Evolutionary conservation across 1,140 invertebrate genomes (phyloP), one percentile per base, ranked within the genome.

Genomic region (Drosophila novamexicana): DNA sequence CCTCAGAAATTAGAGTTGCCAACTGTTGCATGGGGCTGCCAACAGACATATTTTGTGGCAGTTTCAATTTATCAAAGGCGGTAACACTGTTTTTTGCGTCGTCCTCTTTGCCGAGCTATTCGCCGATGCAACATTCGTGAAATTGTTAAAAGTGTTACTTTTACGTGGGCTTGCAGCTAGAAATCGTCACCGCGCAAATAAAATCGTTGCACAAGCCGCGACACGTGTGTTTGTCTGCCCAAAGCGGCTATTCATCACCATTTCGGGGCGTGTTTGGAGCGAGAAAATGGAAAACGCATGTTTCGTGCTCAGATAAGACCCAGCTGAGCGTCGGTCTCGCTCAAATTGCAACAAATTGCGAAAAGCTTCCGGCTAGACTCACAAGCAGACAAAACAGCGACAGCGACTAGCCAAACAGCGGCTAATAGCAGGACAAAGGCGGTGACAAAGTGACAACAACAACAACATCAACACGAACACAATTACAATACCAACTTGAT

Each of bases 271-370:
- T 75, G 61, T 65, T 65, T 50, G 76, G 67, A 65, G 64, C 79
- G 82, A 83, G 79, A 81, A 88, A 83, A 88, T 76, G 79, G 76
- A 86, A 86, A 86, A 81, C 82, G 82, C 78, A 81, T 86, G 82
- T 81, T 84, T 73, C 61, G 62, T 77, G 56, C 69, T 64, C 64
- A 79, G 83, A 88, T 89, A 88, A 89, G 83, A 40, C 71, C 64
- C 73, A 79, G 74, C 75, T 79, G 54, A 74, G 70, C 75, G 77
- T 79, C 69, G 67, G 71, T 74, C 65, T 85, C 78, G 74, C 66
- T 49, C 61, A 62, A 74, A 62, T 69, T 75, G 65, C 68, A 75
- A 71, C 73, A 72, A 75, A 54, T 70, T 70, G 58, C 52, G 56
- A 52, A 59, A 72, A 72, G 63, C 32, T 52, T 62, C 50, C 70